phyloP scores from a whole-genome alignment of 2,797 vertebrate genomes.

The Gallinago nigripennis region DNA sequence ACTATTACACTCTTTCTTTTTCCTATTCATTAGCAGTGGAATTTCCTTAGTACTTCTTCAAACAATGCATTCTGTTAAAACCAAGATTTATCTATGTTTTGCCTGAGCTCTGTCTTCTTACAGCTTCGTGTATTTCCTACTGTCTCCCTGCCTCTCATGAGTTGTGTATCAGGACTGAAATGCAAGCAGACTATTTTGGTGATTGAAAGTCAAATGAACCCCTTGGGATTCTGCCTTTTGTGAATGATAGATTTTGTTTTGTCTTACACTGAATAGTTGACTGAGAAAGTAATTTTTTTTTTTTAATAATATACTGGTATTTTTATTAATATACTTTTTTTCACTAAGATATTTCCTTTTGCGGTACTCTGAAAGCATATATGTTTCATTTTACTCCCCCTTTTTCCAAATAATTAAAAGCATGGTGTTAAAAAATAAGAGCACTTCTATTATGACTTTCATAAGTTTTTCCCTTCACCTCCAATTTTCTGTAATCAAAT shows the following conservation, averaged over 20 bases:
- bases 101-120: conserved; percentile 11
- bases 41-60: conserved; percentile 15
- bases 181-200: conserved; percentile 9
- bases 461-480: background rate
- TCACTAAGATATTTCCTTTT: background rate
- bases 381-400: background rate
- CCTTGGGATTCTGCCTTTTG: conserved; percentile 38
- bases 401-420: background rate
- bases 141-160: background rate
- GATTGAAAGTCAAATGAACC: conserved; percentile 15
- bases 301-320: too few relatives aligned
- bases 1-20: background rate
- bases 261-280: background rate
- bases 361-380: background rate
- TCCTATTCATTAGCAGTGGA: background rate
- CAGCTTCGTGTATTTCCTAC: background rate
- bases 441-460: background rate
- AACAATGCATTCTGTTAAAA: background rate
- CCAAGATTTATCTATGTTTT: conserved; percentile 6
- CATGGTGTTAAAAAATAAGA: background rate
- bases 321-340: background rate
- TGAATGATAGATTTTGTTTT: conserved; percentile 24
- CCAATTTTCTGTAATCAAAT: background rate
- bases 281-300: background rate
- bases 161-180: conserved; percentile 27